Evolutionary conservation across 2,888 invertebrate species (phyloP).

Genomic region (Mongoloraphidia duomilia): DNA sequence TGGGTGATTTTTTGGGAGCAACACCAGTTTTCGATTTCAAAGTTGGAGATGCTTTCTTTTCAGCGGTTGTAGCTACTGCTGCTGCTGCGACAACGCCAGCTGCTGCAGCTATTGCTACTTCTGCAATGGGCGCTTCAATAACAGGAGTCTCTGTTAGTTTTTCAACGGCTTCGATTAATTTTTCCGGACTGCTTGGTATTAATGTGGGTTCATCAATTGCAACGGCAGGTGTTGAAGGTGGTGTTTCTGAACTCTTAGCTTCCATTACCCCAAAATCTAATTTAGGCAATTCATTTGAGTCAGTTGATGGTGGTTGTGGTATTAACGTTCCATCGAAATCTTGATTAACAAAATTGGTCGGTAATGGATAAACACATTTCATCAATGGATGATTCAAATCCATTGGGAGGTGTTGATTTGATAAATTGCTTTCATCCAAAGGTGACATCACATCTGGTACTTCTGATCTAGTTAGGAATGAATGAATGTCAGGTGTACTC

Average conservation of each 20-base stretch:
- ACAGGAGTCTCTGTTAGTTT: constrained; percentile 21
- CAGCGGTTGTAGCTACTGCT: constrained; percentile 23
- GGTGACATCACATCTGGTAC: constrained; percentile 20
- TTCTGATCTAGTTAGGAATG: constrained; percentile 19
- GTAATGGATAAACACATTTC: constrained; percentile 14
- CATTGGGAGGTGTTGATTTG: constrained; percentile 1
- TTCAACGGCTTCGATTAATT: constrained; percentile 18
- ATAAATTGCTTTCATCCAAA: constrained; percentile 13
- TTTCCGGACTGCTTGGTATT: constrained; percentile 1
- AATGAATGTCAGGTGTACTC: constrained; percentile 14
- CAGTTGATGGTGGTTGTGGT: constrained; percentile 6
- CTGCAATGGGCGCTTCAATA: constrained; percentile 19
- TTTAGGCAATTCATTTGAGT: constrained; percentile 6
- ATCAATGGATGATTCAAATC: constrained; percentile 9
- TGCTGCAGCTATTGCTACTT: constrained; percentile 19
- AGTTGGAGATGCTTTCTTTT: constrained; percentile 19
- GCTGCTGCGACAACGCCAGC: constrained; percentile 22
- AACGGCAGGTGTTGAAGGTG: constrained; percentile 10
- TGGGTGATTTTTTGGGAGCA: constrained; percentile 14
- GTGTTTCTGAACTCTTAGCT: constrained; percentile 3
- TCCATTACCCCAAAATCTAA: constrained; percentile 1
- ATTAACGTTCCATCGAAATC: no score
- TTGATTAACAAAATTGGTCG: constrained; percentile 8
- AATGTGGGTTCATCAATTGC: not conserved
- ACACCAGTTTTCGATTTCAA: constrained; percentile 11